Evolutionary conservation across 1,140 invertebrate genomes (phyloP).

Genomic region (Brachionus plicatilis): DNA sequence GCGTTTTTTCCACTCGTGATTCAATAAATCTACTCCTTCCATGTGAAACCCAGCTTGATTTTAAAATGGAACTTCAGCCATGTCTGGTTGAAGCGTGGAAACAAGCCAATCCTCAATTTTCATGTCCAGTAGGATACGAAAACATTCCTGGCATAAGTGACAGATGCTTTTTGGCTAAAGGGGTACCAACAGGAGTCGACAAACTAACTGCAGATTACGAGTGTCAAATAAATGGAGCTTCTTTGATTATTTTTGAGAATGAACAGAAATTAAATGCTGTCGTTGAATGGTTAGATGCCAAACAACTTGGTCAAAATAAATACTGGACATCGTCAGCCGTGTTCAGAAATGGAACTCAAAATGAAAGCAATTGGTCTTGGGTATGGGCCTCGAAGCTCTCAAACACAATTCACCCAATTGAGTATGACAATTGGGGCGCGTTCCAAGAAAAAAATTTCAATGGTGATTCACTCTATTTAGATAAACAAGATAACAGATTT

Average conservation of each 20-base stretch:
- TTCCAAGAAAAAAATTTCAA: neutral
- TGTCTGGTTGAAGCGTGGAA: conserved; percentile 6
- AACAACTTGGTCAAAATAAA: neutral
- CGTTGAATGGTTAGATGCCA: neutral
- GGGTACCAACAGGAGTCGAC: neutral
- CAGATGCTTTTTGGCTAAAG: neutral
- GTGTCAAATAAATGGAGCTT: neutral
- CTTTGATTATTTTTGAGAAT: neutral
- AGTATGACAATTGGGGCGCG: neutral
- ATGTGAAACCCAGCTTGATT: neutral
- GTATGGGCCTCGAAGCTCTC: neutral
- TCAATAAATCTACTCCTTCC: neutral
- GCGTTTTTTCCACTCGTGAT: neutral
- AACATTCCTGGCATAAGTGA: neutral
- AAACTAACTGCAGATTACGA: neutral
- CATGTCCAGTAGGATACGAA: neutral
- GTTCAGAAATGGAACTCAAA: neutral
- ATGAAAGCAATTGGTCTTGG: conserved; percentile 14
- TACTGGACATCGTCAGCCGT: conserved; percentile 2
- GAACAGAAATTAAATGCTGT: neutral
- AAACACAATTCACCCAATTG: neutral
- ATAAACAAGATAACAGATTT: neutral
- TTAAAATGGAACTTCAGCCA: conserved; percentile 5
- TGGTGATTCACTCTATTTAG: neutral
- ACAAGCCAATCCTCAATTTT: conserved; percentile 5